These are phyloP conservation scores for Cynoglossus semilaevis DNA, from an alignment of 2,113 vertebrate species.

Conservation along the genomic window DNA sequence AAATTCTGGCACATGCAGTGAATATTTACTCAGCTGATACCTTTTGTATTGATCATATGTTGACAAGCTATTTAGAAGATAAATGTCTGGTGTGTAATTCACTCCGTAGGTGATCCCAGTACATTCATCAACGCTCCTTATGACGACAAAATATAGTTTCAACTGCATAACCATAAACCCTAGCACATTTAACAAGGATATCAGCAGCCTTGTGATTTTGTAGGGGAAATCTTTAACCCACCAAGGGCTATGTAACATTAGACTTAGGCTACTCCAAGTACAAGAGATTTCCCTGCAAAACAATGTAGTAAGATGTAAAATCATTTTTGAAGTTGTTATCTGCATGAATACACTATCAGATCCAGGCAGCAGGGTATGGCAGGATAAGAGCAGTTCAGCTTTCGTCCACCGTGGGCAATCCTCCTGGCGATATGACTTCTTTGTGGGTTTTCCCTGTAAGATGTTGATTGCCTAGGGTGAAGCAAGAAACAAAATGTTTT, in stretches of 20 bases:
- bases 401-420: constrained; percentile 69
- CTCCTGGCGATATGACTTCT: constrained; percentile 64
- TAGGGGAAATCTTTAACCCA: constrained; percentile 57
- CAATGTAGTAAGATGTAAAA: constrained; percentile 68
- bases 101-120: not conserved
- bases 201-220: constrained; percentile 62
- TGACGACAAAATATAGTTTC: constrained; percentile 60
- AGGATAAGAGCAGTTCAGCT: constrained; percentile 61
- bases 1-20: not conserved
- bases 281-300: constrained; percentile 50
- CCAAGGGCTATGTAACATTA: constrained; percentile 66
- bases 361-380: constrained; percentile 51
- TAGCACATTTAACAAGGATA: constrained; percentile 54
- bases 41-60: constrained; percentile 38
- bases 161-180: constrained; percentile 66
- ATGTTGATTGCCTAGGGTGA: constrained; percentile 56
- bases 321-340: constrained; percentile 74
- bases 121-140: constrained; percentile 48
- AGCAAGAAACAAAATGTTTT: constrained; percentile 69
- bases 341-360: constrained; percentile 51
- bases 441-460: constrained; percentile 60
- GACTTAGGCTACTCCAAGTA: constrained; percentile 43
- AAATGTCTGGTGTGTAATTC: constrained; percentile 33
- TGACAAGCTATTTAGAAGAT: constrained; percentile 39
- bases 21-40: constrained; percentile 2